phyloP scores from a whole-genome alignment of 2,888 invertebrate genomes.

The Calliscelio sp. region DNA sequence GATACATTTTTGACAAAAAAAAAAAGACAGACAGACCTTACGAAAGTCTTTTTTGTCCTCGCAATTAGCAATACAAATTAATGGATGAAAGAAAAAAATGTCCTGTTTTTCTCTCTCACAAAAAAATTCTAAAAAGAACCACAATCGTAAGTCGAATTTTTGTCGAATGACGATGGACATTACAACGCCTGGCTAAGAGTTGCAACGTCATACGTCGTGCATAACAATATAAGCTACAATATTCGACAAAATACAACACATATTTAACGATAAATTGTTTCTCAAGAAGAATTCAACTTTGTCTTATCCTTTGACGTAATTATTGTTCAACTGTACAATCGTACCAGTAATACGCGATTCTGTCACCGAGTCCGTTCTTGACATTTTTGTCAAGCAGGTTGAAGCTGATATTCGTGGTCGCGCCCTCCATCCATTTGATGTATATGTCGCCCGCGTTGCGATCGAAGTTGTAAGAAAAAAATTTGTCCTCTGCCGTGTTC shows the following conservation, averaged over 20 bases:
- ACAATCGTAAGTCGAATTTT: neutral
- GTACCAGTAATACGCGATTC: slow-evolving; percentile 98
- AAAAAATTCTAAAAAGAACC: too few relatives aligned
- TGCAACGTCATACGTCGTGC: slow-evolving; percentile 11
- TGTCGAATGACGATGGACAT: neutral
- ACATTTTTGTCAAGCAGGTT: slow-evolving; percentile 97
- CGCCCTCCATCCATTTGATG: slow-evolving; percentile 98
- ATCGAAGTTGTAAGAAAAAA: slow-evolving; percentile 97
- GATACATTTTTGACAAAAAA: too few relatives aligned
- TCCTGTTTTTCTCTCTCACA: too few relatives aligned
- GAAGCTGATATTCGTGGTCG: slow-evolving; percentile 97
- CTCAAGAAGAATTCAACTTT: too few relatives aligned
- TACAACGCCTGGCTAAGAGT: neutral
- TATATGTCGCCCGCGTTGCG: slow-evolving; percentile 94
- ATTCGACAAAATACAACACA: too few relatives aligned
- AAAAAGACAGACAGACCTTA: too few relatives aligned
- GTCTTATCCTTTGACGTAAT: neutral
- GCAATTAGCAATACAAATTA: too few relatives aligned
- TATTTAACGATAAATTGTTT: too few relatives aligned
- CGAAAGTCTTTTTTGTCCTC: too few relatives aligned
- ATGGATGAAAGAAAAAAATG: too few relatives aligned
- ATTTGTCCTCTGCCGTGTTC: slow-evolving; percentile 90
- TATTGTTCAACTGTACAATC: neutral
- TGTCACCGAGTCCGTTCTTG: slow-evolving; percentile 94
- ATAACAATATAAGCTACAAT: slow-evolving; percentile 12